Conservation (phyloP, 2,888 invertebrate species). For the Notodonta ziczac region DNA sequence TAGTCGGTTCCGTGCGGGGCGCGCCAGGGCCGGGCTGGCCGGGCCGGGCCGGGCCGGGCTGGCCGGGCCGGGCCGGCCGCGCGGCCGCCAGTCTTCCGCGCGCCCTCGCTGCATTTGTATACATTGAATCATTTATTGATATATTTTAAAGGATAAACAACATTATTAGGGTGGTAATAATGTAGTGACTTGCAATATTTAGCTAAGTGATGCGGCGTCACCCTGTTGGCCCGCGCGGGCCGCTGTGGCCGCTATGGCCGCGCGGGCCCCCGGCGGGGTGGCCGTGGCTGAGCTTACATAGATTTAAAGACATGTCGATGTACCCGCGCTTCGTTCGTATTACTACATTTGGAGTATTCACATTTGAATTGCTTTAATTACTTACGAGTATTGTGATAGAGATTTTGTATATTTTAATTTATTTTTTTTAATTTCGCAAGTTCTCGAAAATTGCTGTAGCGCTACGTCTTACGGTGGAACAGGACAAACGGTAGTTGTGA, state of each 20-base stretch:
- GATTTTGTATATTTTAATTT: constrained; percentile 85
- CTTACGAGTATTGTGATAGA: constrained; percentile 85
- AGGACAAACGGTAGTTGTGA: constrained; percentile 75
- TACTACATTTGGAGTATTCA: constrained; percentile 82
- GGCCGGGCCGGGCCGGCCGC: constrained; percentile 7
- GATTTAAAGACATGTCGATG: constrained; percentile 50
- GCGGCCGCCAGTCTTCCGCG: constrained; percentile 45
- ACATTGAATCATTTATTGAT: constrained; percentile 67
- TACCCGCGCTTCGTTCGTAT: constrained; percentile 74
- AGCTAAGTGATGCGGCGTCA: constrained; percentile 71
- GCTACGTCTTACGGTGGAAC: constrained; percentile 75
- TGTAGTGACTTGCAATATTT: constrained; percentile 79
- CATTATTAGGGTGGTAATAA: constrained; percentile 73
- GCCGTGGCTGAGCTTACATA: constrained; percentile 43
- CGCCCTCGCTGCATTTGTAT: constrained; percentile 61
- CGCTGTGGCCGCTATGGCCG: background rate
- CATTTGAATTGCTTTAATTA: constrained; percentile 84
- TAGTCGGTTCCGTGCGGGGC: constrained; percentile 28
- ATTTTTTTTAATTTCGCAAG: constrained; percentile 83
- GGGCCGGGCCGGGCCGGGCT: constrained; percentile 11
- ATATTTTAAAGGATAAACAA: constrained; percentile 65
- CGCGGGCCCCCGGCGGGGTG: constrained; percentile 22
- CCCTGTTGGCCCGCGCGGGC: constrained; percentile 50
- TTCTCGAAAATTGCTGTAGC: constrained; percentile 76
- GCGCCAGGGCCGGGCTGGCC: constrained; percentile 12